Percentiles rank a stretch among this genome's conserved stretches.
phyloP scores from a whole-genome alignment of 35 echinoderm and acorn worm genomes.

The Ptychodera flava region DNA sequence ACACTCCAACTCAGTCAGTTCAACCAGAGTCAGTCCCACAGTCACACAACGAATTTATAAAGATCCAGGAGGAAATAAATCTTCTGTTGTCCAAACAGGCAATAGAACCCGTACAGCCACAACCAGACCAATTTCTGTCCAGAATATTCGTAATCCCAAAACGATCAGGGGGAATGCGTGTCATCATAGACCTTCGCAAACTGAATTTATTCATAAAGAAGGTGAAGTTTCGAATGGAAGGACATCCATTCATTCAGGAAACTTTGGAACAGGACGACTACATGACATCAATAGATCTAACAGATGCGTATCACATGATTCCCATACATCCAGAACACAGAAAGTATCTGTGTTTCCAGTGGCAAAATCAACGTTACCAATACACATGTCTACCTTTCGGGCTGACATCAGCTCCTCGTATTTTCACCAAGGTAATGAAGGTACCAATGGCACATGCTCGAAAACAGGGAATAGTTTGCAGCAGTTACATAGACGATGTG shows the following conservation, averaged over 20 bases:
- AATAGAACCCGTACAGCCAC: constrained; percentile 4
- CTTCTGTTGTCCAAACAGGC: constrained; percentile 24
- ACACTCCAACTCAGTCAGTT: background rate
- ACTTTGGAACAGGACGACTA: background rate
- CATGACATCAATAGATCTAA: no score
- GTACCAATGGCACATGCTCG: background rate
- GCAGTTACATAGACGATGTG: constrained; percentile 15
- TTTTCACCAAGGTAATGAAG: constrained; percentile 20
- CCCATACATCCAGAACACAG: constrained; percentile 9
- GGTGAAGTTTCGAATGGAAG: background rate
- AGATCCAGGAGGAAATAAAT: constrained; percentile 20
- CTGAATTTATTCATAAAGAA: background rate
- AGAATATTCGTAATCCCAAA: constrained; percentile 46
- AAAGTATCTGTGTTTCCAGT: constrained; percentile 17
- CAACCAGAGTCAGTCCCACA: background rate
- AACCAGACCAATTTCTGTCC: constrained; percentile 40
- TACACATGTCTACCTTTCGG: constrained; percentile 10
- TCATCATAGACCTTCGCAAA: background rate
- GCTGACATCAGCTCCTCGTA: constrained; percentile 10
- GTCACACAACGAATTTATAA: background rate
- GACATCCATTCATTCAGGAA: background rate
- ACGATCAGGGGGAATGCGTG: background rate
- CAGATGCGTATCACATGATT: constrained; percentile 34
- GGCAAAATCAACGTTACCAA: constrained; percentile 12
- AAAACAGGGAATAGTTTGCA: background rate